Percentiles rank a stretch among this genome's conserved stretches.
Conservation (phyloP, 2,797 vertebrate genomes). For the Buceros bicornis region DNA sequence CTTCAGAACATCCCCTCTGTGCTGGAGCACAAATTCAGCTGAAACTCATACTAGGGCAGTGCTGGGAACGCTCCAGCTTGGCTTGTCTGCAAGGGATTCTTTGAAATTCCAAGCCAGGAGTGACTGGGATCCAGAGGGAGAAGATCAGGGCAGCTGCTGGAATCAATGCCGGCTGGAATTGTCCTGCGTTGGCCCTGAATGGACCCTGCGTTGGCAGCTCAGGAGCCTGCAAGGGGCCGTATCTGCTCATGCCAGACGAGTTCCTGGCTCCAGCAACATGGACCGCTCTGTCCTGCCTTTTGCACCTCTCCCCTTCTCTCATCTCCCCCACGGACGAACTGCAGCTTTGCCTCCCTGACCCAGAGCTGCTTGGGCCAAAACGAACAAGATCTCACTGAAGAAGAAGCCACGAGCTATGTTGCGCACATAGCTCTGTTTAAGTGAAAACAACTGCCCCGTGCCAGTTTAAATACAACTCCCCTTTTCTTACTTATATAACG, state of each 20-base stretch:
- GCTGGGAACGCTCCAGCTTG: neutral
- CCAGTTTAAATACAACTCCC: constrained; percentile 72
- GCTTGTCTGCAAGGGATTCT: neutral
- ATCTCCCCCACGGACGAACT: neutral
- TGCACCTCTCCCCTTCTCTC: neutral
- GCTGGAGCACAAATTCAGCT: accelerated
- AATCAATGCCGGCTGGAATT: accelerated
- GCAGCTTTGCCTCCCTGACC: neutral
- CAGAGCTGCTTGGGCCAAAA: constrained; percentile 40
- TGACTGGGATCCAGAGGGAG: neutral
- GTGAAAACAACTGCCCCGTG: constrained; percentile 62
- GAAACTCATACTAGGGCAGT: neutral
- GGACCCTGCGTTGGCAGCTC: neutral
- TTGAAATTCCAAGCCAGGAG: neutral
- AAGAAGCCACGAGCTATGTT: constrained; percentile 28
- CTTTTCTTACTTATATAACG: constrained; percentile 48
- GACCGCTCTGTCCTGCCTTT: neutral
- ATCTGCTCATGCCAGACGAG: neutral
- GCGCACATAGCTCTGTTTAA: constrained; percentile 48
- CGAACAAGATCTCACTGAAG: constrained; percentile 61
- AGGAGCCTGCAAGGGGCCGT: neutral
- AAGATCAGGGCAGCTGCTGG: neutral
- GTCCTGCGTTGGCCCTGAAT: accelerated
- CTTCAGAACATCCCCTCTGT: neutral
- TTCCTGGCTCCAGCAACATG: accelerated